These are phyloP conservation scores for Tylochromis polylepis DNA, from an alignment of 2,113 vertebrate species.

Conservation along the genomic window DNA sequence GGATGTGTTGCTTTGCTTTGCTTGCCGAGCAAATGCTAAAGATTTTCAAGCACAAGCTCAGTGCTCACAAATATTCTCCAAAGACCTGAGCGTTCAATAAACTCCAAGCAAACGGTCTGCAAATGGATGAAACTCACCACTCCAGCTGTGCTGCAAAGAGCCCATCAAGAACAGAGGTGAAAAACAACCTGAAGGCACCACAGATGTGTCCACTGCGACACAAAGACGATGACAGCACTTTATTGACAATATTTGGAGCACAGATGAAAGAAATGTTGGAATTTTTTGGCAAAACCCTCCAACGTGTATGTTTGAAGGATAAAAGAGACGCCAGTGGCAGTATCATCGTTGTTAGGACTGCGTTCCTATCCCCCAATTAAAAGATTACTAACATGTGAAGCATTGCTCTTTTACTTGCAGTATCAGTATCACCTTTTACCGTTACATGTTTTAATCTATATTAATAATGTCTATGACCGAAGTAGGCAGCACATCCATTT, in stretches of 20 bases:
- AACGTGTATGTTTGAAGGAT: too few species aligned
- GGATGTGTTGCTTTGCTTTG: background rate
- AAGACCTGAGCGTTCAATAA: accelerated
- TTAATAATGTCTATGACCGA: background rate
- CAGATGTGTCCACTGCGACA: background rate
- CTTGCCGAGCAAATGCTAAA: background rate
- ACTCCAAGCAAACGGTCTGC: background rate
- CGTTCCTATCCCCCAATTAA: background rate
- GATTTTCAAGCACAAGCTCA: background rate
- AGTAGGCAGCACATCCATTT: accelerated
- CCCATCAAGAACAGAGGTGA: background rate
- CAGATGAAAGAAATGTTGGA: too few species aligned
- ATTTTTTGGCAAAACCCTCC: too few species aligned
- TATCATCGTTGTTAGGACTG: accelerated
- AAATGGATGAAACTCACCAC: background rate
- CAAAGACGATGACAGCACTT: too few species aligned
- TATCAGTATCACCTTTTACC: accelerated
- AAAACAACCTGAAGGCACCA: background rate
- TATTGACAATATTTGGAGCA: too few species aligned
- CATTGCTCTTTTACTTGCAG: background rate
- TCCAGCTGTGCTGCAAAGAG: background rate
- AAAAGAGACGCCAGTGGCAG: too few species aligned
- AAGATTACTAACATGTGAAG: accelerated
- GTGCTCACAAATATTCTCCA: background rate
- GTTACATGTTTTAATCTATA: background rate